Evolutionary conservation across 2,797 vertebrate species (phyloP).

Genomic region (Cyprinella venusta): DNA sequence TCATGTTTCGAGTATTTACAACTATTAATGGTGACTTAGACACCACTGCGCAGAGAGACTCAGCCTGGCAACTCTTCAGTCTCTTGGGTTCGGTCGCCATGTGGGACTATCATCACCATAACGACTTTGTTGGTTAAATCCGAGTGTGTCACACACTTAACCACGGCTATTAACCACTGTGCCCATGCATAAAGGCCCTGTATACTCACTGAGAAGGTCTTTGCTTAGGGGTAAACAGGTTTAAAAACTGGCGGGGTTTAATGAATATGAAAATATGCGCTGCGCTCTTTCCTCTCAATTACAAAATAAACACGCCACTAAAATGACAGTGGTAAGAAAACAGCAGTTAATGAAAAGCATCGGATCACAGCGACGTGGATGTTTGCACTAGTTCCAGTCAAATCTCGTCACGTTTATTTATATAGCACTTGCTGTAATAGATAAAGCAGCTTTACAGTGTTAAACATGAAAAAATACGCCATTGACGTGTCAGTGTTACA

Average conservation of each 20-base stretch:
- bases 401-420: not conserved
- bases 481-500: not conserved
- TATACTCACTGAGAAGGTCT: not conserved
- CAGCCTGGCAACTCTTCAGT: slow-evolving; percentile 61
- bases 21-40: slow-evolving; percentile 63
- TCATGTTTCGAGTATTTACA: slow-evolving; percentile 16
- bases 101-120: slow-evolving; percentile 79
- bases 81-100: slow-evolving; percentile 68
- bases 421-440: not conserved
- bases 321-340: not conserved
- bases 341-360: not conserved
- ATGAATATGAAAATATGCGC: not conserved
- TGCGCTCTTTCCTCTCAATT: not conserved
- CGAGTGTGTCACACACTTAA: slow-evolving; percentile 59
- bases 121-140: slow-evolving; percentile 74
- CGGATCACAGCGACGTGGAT: not conserved
- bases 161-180: slow-evolving; percentile 1
- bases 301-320: not conserved
- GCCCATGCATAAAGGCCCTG: not conserved
- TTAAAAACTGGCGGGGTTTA: not conserved
- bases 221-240: not conserved
- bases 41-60: slow-evolving; percentile 69
- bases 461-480: not conserved
- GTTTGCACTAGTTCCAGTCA: not conserved
- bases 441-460: not conserved